Evolutionary conservation across 2,888 invertebrate species (phyloP).

Genomic region (Ormyrus labotus): DNA sequence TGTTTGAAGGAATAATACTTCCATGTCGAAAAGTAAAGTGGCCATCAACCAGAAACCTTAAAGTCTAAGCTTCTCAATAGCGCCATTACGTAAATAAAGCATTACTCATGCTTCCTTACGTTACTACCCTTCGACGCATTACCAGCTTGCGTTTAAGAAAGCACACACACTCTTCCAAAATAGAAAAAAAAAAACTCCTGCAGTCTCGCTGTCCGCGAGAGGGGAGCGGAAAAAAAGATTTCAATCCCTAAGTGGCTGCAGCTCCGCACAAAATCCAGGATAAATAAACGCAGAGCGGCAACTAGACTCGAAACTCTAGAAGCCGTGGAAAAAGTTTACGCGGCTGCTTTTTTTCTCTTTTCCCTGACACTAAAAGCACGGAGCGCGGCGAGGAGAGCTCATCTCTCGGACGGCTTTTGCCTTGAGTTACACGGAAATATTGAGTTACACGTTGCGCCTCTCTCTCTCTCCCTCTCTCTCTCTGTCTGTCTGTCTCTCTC

Average conservation of each 20-base stretch:
- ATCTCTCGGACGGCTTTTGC: conserved; percentile 49
- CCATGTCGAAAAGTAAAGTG: no score
- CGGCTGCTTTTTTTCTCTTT: neutral
- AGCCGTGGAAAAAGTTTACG: neutral
- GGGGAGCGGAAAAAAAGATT: conserved; percentile 1
- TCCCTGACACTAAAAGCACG: conserved; percentile 36
- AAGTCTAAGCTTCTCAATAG: no score
- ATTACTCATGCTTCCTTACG: no score
- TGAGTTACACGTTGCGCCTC: conserved; percentile 62
- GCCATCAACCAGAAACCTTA: no score
- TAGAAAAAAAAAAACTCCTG: conserved; percentile 20
- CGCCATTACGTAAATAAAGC: no score
- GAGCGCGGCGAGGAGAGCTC: conserved; percentile 14
- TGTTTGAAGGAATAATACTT: no score
- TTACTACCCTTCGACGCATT: neutral
- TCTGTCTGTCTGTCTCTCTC: neutral
- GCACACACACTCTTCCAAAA: conserved; percentile 21
- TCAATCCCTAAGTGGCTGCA: conserved; percentile 19
- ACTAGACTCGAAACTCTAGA: conserved; percentile 34
- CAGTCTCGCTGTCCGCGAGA: neutral
- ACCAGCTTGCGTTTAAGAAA: neutral
- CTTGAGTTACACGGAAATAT: conserved; percentile 72
- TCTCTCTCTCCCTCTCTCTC: no score
- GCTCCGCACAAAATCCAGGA: conserved; percentile 26
- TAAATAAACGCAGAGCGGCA: conserved; percentile 20